Base-by-base conservation (phyloP, 2,888 invertebrate species). In the Elmis aenea region DNA sequence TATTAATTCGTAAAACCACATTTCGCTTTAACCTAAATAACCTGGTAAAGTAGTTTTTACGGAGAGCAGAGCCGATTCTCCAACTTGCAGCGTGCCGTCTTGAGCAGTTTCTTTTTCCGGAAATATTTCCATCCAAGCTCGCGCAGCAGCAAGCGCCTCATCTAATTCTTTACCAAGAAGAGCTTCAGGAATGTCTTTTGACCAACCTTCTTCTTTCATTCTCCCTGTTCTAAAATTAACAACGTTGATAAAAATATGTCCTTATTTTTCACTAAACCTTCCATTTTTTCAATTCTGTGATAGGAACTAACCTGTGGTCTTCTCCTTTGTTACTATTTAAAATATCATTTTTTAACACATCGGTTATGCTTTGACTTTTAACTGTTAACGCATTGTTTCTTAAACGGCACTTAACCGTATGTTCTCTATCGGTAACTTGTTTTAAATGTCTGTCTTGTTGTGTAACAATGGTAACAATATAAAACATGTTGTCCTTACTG, bases 381-480 rank as follows among this genome's bases (percentile, higher is more conserved):
- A 79, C 72, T 24, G 70, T 66, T 38, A 77, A 73, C 5, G 72
- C 76, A 32, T 71, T 70, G 13, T 72, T 71, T 51, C 73, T 70
- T 38, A 79, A 61, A 54, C 70, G 68, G 58, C 85, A 86, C 49
- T 75, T 68, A 4, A 83, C 73, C 8, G 73, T 67, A 31, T 77
- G 68, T 52, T 82, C 78, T 54, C 83, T 80, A 56, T 86, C 86
- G 0, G 79, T 77, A 25, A 80, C 79, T 65, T 85, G 85, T 49
- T 83, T 78, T 28, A 87, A 68, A 55, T 81, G 78, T 39, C 75
- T 72, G 56, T 86, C 86, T 75, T 83, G 85, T 62, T 87, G 86
- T 13, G 85, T 70, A 46, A 85, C 77, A 33, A 87, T 66, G 34
- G 77, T 76, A 5, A 82, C 79, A 8, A 74, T 74, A 61, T 83